Percentiles rank a stretch among this genome's conserved stretches.
phyloP scores from a whole-genome alignment of 2,113 vertebrate species.

The Otis tarda region DNA sequence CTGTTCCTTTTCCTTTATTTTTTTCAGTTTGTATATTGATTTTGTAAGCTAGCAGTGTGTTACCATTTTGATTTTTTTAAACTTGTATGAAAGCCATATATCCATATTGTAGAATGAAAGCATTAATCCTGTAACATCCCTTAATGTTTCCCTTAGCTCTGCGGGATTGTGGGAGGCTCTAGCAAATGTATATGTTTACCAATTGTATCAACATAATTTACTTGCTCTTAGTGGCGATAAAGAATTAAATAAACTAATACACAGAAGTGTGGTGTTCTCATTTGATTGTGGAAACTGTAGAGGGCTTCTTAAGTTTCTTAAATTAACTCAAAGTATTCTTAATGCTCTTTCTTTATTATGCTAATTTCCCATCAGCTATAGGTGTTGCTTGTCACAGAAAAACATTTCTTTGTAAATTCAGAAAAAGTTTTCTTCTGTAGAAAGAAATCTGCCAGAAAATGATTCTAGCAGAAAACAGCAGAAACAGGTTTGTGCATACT shows the following conservation, averaged over 20 bases:
- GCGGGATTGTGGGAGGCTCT: conserved; percentile 23
- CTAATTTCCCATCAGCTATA: background rate
- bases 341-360: background rate
- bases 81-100: conserved; percentile 58
- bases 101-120: conserved; percentile 41
- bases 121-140: conserved; percentile 58
- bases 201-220: conserved; percentile 34
- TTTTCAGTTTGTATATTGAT: conserved; percentile 47
- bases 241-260: conserved; percentile 63
- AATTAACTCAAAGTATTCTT: background rate
- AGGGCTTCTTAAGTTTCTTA: background rate
- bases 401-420: background rate
- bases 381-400: background rate
- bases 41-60: conserved; percentile 57
- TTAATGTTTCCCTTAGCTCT: conserved; percentile 52
- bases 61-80: conserved; percentile 58
- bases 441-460: background rate
- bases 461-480: background rate
- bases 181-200: conserved; percentile 24
- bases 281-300: background rate
- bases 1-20: background rate
- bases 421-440: background rate
- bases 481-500: background rate
- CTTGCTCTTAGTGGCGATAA: conserved; percentile 48
- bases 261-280: background rate